phyloP scores from a whole-genome alignment of 2,113 vertebrate genomes.

The Alligator sinensis region DNA sequence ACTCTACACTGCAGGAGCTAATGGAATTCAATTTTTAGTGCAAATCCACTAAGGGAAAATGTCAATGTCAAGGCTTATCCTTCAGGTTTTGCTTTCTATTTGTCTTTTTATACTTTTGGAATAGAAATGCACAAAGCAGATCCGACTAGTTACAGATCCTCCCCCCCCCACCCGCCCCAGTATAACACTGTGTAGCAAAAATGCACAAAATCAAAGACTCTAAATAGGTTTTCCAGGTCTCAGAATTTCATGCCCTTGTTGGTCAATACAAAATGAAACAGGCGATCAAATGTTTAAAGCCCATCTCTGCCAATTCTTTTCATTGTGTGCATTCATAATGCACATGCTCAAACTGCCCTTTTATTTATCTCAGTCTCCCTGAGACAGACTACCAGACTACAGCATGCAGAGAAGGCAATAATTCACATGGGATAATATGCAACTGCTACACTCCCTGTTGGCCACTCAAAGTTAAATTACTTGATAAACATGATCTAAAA shows the following conservation, averaged over 20 bases:
- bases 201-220: background rate
- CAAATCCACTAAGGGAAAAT: background rate
- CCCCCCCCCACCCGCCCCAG: background rate
- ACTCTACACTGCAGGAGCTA: background rate
- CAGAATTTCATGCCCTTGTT: background rate
- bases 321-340: background rate
- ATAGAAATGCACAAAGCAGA: background rate
- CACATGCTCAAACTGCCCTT: background rate
- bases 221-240: background rate
- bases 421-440: background rate
- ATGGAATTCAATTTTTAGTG: background rate
- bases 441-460: background rate
- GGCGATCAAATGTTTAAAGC: background rate
- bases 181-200: background rate
- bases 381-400: background rate
- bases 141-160: background rate
- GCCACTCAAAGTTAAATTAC: background rate
- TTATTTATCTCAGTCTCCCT: background rate
- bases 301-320: background rate
- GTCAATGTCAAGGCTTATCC: background rate
- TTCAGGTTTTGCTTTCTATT: background rate
- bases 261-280: background rate
- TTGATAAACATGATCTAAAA: background rate
- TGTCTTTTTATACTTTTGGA: background rate
- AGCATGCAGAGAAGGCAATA: background rate